A percentile compares a stretch with the other conserved stretches of the same genome.
Conservation (phyloP, 2,888 invertebrate genomes). For the Orthosia gothica region DNA sequence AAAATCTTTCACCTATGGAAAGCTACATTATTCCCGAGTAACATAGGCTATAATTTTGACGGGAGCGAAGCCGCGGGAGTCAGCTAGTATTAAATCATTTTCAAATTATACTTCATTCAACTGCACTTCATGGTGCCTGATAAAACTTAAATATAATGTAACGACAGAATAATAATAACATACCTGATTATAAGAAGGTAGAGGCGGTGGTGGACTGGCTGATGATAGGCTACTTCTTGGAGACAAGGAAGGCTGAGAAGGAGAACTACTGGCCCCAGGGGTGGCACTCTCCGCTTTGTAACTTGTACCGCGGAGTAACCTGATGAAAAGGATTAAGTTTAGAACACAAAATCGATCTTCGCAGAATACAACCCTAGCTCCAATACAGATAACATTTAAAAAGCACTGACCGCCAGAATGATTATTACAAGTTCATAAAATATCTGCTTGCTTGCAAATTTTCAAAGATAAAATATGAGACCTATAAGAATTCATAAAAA, state of each 20-base stretch:
- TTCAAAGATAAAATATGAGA: conserved; percentile 2
- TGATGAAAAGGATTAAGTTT: conserved; percentile 57
- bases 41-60: no score
- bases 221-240: conserved; percentile 97
- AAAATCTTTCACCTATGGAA: no score
- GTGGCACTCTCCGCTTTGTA: conserved; percentile 90
- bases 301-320: conserved; percentile 91
- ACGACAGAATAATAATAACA: no score
- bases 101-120: no score
- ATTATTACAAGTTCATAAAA: background rate
- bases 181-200: conserved; percentile 89
- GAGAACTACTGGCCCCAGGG: conserved; percentile 93
- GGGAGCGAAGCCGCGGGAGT: no score
- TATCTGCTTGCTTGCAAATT: conserved; percentile 14
- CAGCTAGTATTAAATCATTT: no score
- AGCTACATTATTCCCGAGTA: no score
- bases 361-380: background rate
- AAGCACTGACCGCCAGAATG: background rate
- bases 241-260: conserved; percentile 96
- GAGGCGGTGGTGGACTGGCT: conserved; percentile 95
- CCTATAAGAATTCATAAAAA: conserved; percentile 35
- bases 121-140: no score
- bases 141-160: no score
- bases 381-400: background rate
- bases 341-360: background rate